Evolutionary conservation across 1,140 invertebrate species (phyloP), one percentile per base, ranked within the genome.

Genomic region (Bombus haemorrhoidalis): DNA sequence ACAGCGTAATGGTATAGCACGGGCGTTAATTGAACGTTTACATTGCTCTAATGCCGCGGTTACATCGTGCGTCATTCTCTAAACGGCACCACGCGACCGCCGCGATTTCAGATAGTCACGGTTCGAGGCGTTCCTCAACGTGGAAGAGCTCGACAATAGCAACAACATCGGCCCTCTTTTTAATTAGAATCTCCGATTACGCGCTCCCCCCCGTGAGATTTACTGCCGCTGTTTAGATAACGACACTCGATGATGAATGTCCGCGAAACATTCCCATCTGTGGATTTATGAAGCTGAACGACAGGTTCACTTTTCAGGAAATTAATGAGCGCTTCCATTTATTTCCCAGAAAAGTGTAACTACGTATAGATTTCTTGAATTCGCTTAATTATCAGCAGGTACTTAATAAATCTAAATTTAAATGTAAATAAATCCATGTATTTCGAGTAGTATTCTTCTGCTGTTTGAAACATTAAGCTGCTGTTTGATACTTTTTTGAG

Each of bases 21-120:
- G 75, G 39, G 82, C 53, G 82, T 79, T 84, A 84, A 84, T 84
- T 84, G 82, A 79, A 84, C 64, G 82, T 78, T 84, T 84, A 84
- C 59, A 79, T 84, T 79, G 77, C 82, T 79, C 76, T 84, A 84
- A 79, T 79, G 82, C 62, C 22, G 82, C 66, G 82, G 75, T 71
- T 79, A 53, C 76, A 79, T 84, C 82, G 82, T 84, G 76, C 82
- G 82, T 84, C 74, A 84, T 84, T 84, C 75, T 69, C 39, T 84
- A 84, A 84, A 84, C 72, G 75, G 75, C 77, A 84, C 64, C 75
- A 71, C 74, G 82, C 75, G 81, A 73, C 81, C 81, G n/a, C 34
- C 64, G 74, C 53, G 82, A 84, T 84, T 57, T 69, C 75, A 84
- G 82, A 84, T 84, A 84, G 82, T 84, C 82, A 84, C 82, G 82